Evolutionary conservation across 1,140 invertebrate genomes (phyloP).

Genomic region (Microplitis mediator): DNA sequence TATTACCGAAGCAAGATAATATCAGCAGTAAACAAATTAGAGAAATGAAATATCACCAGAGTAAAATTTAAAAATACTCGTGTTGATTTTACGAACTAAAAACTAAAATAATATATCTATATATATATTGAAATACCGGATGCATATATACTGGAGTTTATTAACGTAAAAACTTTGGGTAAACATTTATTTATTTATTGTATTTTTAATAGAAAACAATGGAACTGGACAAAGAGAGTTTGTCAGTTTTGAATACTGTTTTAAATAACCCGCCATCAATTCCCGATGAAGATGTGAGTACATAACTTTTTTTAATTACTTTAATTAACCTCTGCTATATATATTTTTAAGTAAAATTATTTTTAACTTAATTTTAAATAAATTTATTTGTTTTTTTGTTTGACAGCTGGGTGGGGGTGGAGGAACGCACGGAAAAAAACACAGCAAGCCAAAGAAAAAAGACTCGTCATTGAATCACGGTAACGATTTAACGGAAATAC

Average conservation of each 20-base stretch:
- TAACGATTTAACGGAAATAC: conserved; percentile 71
- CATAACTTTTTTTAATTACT: neutral
- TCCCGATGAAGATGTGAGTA: conserved; percentile 16
- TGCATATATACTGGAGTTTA: neutral
- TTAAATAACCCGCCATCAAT: neutral
- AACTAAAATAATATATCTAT: no score
- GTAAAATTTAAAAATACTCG: no score
- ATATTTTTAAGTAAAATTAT: conserved; percentile 1
- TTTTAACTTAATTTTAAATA: conserved; percentile 1
- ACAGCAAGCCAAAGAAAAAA: conserved; percentile 57
- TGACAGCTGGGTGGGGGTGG: neutral
- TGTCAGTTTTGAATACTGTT: neutral
- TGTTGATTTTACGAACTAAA: no score
- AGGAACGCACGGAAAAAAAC: conserved; percentile 26
- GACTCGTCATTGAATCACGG: conserved; percentile 48
- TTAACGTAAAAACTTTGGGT: neutral
- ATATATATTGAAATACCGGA: no score
- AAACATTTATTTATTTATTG: neutral
- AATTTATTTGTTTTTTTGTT: neutral
- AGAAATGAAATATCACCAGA: no score
- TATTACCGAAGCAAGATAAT: neutral
- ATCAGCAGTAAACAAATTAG: no score
- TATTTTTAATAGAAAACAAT: neutral
- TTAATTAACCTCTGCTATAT: neutral
- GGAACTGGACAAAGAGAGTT: conserved; percentile 15